phyloP scores from a whole-genome alignment of 2,113 vertebrate genomes.

The Irena cyanogastra region DNA sequence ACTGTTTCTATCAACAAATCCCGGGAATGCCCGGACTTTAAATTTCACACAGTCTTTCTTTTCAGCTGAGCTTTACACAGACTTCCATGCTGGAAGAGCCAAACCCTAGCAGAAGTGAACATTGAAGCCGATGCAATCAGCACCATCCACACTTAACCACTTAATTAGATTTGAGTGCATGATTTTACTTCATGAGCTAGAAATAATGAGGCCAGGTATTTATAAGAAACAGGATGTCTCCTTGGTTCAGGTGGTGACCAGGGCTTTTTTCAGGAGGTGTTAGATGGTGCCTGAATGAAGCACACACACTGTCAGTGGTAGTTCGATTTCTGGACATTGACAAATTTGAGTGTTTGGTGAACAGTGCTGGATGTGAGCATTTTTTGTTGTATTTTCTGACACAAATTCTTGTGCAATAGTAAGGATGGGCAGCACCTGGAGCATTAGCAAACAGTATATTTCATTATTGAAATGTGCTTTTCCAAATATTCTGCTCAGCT shows the following conservation, averaged over 20 bases:
- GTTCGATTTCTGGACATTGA: fast-evolving
- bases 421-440: background rate
- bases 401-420: background rate
- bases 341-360: background rate
- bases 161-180: background rate
- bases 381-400: background rate
- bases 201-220: background rate
- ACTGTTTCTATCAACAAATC: background rate
- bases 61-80: background rate
- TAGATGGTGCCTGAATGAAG: background rate
- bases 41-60: background rate
- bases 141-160: background rate
- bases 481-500: background rate
- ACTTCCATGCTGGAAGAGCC: background rate
- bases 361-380: background rate
- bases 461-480: background rate
- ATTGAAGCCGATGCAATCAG: background rate
- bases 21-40: background rate
- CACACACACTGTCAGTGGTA: too few relatives aligned
- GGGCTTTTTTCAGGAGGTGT: background rate
- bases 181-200: background rate
- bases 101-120: background rate
- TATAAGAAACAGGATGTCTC: background rate
- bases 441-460: background rate
- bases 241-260: background rate